Evolutionary conservation across 2,888 invertebrate species (phyloP).

Genomic region (Athetis lepigone): DNA sequence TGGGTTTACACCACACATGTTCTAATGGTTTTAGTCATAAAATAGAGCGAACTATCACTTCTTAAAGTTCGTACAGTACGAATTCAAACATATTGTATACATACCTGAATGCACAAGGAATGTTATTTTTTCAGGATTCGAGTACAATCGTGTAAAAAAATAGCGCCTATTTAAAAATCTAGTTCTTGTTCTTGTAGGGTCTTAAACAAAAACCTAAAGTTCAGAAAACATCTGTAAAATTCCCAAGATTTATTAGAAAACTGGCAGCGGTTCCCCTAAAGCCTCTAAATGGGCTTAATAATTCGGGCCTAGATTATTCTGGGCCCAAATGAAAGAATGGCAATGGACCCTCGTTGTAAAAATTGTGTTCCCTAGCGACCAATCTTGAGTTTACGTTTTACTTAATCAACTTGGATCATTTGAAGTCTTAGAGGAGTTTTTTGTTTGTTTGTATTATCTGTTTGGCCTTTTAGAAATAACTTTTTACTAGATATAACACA

Average conservation of each 20-base stretch:
- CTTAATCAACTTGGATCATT: conserved; percentile 53
- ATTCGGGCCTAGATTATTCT: conserved; percentile 42
- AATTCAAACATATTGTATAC: too few relatives aligned
- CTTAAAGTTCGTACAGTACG: too few relatives aligned
- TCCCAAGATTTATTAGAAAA: conserved; percentile 36
- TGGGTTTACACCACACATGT: too few relatives aligned
- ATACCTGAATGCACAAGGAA: too few relatives aligned
- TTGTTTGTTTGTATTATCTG: conserved; percentile 38
- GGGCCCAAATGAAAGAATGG: conserved; percentile 35
- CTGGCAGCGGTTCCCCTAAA: conserved; percentile 31
- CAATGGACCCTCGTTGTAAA: conserved; percentile 47
- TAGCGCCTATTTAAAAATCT: too few relatives aligned
- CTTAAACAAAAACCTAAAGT: conserved; percentile 27
- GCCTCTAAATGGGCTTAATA: conserved; percentile 36
- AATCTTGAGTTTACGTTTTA: conserved; percentile 43
- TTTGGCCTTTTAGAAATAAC: conserved; percentile 2
- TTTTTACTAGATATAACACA: conserved; percentile 10
- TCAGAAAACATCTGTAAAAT: conserved; percentile 38
- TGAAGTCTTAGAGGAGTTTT: conserved; percentile 24
- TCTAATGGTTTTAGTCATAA: too few relatives aligned
- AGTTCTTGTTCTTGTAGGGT: conserved; percentile 10
- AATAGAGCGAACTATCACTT: too few relatives aligned
- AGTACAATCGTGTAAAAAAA: too few relatives aligned
- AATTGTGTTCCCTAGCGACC: conserved; percentile 46
- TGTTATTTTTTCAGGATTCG: too few relatives aligned